Percentiles rank a stretch among this genome's conserved stretches.
Evolutionary conservation across 2,888 invertebrate species (phyloP).

Genomic region (Himalopsyche japonica): DNA sequence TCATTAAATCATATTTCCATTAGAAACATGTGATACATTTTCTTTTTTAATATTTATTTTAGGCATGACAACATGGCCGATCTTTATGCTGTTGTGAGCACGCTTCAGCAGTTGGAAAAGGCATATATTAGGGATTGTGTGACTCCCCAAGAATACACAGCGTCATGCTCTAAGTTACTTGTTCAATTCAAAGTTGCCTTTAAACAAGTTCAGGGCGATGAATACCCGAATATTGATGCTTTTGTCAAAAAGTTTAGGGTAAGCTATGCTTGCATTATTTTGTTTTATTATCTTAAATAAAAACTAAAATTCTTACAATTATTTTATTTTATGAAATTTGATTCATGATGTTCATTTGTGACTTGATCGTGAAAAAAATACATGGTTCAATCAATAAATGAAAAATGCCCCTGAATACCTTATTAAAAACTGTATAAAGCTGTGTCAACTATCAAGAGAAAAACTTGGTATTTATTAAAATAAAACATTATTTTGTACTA

Average conservation of each 20-base stretch:
- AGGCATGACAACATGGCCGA: conserved; percentile 97
- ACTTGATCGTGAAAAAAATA: too few relatives aligned
- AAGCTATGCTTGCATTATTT: conserved; percentile 43
- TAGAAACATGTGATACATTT: not conserved
- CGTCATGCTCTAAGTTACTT: conserved; percentile 93
- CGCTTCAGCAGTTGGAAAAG: conserved; percentile 96
- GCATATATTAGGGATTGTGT: conserved; percentile 98
- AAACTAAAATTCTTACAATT: too few relatives aligned
- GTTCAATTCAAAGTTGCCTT: conserved; percentile 98
- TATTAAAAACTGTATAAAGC: too few relatives aligned
- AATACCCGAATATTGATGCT: conserved; percentile 86
- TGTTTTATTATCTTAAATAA: not conserved
- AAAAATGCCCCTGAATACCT: too few relatives aligned
- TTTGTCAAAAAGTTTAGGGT: conserved; percentile 90
- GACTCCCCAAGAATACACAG: conserved; percentile 93
- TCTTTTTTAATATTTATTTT: conserved; percentile 30
- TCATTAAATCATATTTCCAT: not conserved
- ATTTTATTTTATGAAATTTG: too few relatives aligned
- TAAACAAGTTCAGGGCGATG: conserved; percentile 92
- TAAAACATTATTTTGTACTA: too few relatives aligned
- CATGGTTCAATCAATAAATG: too few relatives aligned
- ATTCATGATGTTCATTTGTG: too few relatives aligned
- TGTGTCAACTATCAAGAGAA: too few relatives aligned
- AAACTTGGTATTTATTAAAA: too few relatives aligned
- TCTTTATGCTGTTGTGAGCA: conserved; percentile 95